Evolutionary conservation across 2,888 invertebrate genomes (phyloP), one percentile per base, ranked within the genome.

Genomic region (Hirtodrosophila alboralis): DNA sequence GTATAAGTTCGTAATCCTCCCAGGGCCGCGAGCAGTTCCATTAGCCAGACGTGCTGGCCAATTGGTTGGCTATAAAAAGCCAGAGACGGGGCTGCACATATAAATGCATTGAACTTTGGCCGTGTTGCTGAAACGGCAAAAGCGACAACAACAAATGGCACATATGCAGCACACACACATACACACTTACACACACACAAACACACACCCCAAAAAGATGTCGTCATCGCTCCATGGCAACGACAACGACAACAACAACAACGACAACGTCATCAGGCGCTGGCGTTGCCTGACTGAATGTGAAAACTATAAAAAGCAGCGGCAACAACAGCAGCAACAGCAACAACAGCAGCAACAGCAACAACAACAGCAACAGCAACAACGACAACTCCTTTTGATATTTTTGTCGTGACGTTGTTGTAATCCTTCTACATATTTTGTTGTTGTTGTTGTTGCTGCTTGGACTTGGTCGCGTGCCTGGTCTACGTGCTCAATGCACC

Each of bases 221-320:
- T 86, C 86, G 79, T 80, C 80, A 80, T 86, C 86, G 81, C 73
- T 62, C 73, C 81, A 83, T 84, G 84, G 76, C 66, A 75, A 75
- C 75, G 54, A 44, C 77, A 65, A 60, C 80, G 53, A 53, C 45
- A 45, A 36, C 64, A 36, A 47, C 53, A 43, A 33, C 59, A 40
- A 33, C 74, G 45, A 52, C 81, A 69, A 69, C 84, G 64, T 75
- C 83, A 75, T 58, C 81, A 70, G 85, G 54, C 73, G 53, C 62
- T 73, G 68, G 47, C 51, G 62, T 69, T 69, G 75, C 74, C 74
- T 68, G 70, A 57, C 62, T 68, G 45, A 53, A 72, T 66, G 63
- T 57, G 49, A 57, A 54, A 69, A 84, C 80, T 80, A 80, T 86
- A 80, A 80, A 78, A 79, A 79, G 86, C 72, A 70, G 14, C 58